A percentile compares a stretch with the other conserved stretches of the same genome.
Conservation (phyloP, 2,888 invertebrate species). For the Fragum whitleyi region DNA sequence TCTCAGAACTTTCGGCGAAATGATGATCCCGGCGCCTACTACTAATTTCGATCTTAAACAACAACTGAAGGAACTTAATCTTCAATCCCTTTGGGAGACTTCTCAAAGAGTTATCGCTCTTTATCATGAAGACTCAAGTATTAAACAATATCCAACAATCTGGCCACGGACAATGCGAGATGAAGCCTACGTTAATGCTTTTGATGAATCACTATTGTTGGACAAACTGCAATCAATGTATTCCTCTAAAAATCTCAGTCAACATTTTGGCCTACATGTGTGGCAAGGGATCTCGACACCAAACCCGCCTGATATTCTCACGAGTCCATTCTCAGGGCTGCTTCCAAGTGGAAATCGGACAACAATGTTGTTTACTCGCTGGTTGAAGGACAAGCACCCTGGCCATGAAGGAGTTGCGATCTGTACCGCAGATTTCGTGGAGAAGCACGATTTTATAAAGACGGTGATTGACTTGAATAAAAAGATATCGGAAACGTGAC, state of each 20-base stretch:
- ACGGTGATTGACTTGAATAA: slow-evolving; percentile 64
- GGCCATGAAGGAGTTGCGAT: slow-evolving; percentile 89
- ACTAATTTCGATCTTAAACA: slow-evolving; percentile 73
- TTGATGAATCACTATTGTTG: slow-evolving; percentile 87
- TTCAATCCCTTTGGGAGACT: slow-evolving; percentile 87
- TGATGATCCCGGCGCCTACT: slow-evolving; percentile 87
- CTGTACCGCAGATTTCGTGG: slow-evolving; percentile 93
- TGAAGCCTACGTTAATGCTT: slow-evolving; percentile 93
- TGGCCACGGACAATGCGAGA: slow-evolving; percentile 91
- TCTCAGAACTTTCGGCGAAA: slow-evolving; percentile 87
- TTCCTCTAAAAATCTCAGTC: slow-evolving; percentile 85
- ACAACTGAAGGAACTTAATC: slow-evolving; percentile 87
- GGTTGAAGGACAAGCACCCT: slow-evolving; percentile 81
- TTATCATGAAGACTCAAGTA: slow-evolving; percentile 76
- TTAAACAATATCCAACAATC: slow-evolving; percentile 51
- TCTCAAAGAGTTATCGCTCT: slow-evolving; percentile 86
- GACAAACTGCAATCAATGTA: slow-evolving; percentile 88
- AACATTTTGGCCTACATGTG: slow-evolving; percentile 89
- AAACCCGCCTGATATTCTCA: slow-evolving; percentile 69
- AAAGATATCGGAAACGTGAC: no score
- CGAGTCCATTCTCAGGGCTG: slow-evolving; percentile 82
- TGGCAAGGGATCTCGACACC: slow-evolving; percentile 93
- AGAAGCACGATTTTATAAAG: slow-evolving; percentile 81
- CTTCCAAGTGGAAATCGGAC: slow-evolving; percentile 82
- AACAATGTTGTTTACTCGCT: slow-evolving; percentile 81